Conservation (phyloP, 2,888 invertebrate species). For the Agriopis leucophaearia region DNA sequence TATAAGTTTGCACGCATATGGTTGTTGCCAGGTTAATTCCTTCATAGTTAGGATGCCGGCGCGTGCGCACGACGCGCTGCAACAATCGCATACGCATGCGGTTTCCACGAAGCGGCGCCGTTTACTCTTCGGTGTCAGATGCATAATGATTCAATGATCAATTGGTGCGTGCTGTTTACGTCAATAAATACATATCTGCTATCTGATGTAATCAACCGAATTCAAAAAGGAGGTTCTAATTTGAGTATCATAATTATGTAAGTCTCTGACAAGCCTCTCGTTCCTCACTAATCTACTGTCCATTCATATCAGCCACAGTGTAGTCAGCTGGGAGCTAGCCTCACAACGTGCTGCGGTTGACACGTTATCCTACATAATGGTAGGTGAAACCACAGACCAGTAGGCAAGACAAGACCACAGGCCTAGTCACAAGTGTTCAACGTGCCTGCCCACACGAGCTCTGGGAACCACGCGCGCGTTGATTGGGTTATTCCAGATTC, state of each 20-base stretch:
- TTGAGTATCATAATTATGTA: no score
- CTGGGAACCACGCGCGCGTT: background rate
- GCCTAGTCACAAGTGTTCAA: conserved; percentile 1
- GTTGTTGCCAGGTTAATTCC: conserved; percentile 38
- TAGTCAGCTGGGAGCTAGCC: conserved; percentile 17
- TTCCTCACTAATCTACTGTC: conserved; percentile 7
- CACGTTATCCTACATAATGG: conserved; percentile 18
- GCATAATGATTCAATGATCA: conserved; percentile 31
- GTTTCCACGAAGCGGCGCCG: conserved; percentile 46
- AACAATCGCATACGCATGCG: conserved; percentile 48
- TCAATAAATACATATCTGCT: conserved; percentile 29
- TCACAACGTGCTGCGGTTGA: conserved; percentile 36
- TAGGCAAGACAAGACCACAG: background rate
- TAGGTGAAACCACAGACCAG: background rate
- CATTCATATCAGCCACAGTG: conserved; percentile 18
- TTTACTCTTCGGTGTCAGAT: conserved; percentile 32
- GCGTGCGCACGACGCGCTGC: conserved; percentile 46
- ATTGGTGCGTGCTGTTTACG: conserved; percentile 28
- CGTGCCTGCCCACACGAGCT: conserved; percentile 20
- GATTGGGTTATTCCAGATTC: background rate
- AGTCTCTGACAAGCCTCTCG: no score
- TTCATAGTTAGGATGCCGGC: conserved; percentile 36
- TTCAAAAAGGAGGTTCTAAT: no score
- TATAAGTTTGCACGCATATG: conserved; percentile 15
- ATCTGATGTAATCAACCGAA: background rate